Percentiles rank a stretch among this genome's conserved stretches.
Conservation (phyloP, 2,113 vertebrate species). For the Elaphurus davidianus region DNA sequence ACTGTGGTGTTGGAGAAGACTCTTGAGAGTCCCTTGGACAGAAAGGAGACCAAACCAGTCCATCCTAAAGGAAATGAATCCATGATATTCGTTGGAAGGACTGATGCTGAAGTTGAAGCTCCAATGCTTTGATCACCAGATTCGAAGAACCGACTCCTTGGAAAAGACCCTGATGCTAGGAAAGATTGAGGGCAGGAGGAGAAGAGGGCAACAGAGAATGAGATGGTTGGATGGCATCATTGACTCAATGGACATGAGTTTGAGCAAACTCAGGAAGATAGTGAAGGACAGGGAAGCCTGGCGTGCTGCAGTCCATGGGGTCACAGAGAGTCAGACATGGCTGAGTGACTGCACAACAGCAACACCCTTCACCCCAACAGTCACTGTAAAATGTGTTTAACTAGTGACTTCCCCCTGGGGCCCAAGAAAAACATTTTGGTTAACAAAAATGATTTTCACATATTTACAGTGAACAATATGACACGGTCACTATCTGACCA, state of each 20-base stretch:
- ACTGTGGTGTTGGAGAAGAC: background rate
- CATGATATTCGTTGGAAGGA: background rate
- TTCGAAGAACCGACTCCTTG: background rate
- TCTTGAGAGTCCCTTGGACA: background rate
- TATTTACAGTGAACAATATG: background rate
- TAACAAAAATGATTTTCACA: background rate
- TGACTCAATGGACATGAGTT: background rate
- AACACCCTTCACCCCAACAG: background rate
- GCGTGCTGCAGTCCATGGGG: background rate
- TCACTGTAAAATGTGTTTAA: background rate
- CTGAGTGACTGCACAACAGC: background rate
- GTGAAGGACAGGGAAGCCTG: background rate
- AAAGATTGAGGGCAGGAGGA: background rate
- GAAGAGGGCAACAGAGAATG: background rate
- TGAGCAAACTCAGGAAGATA: background rate
- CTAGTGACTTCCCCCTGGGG: background rate
- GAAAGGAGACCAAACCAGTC: background rate
- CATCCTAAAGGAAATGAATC: background rate
- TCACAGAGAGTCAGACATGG: background rate
- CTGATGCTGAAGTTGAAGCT: background rate
- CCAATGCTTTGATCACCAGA: background rate
- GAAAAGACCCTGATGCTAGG: background rate
- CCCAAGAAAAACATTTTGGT: background rate
- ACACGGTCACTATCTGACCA: background rate
- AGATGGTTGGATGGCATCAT: background rate